Evolutionary conservation across 2,888 invertebrate species (phyloP), one percentile per base, ranked within the genome.

Genomic region (Auanema sp.): DNA sequence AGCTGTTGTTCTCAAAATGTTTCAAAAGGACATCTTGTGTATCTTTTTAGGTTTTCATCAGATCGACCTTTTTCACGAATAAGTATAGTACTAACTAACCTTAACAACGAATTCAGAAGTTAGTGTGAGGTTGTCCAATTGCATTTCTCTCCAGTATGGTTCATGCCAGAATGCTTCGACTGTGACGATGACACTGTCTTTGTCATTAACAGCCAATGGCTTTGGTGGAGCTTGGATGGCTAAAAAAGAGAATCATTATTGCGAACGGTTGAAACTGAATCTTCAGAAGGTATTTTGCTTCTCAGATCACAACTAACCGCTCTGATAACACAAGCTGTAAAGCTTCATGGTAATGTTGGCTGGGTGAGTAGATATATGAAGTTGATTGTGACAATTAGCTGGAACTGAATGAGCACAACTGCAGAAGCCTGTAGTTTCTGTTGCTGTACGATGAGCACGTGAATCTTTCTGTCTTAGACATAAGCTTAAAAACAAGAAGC

Each of bases 111-210:
- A 81, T 41, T 77, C 74, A 58, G 79, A 81, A 65, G 69, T 71
- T 43, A 81, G 72, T 16, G 72, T 73, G 50, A 81, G 65, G 56
- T 81, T 78, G 33, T 68, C 64, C 41, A 79, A 60, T 43, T 71
- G 66, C 50, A 81, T 63, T 21, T 69, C 68, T 52, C 68, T 68
- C 81, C 81, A 81, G 57, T 81, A 81, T 21, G 77, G 77, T 60
- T 78, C 77, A 44, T 71, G 60, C 81, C 81, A 81, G 69, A 82
- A 81, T 25, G 75, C 74, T 58, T 81, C 79, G n/a, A 81, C 69
- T 1, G 79, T 81, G 10, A 79, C 78, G 3, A 80, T 64, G 21
- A 80, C 66, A 10, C 69, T 68, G 10, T 64, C 65, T 58, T 76
- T 72, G 53, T 73, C 74, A 56, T 78, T 75, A 10, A 71, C 68